A percentile compares a stretch with the other conserved stretches of the same genome.
Conservation (phyloP, 2,888 invertebrate genomes). For the Drosophila stalkeri region DNA sequence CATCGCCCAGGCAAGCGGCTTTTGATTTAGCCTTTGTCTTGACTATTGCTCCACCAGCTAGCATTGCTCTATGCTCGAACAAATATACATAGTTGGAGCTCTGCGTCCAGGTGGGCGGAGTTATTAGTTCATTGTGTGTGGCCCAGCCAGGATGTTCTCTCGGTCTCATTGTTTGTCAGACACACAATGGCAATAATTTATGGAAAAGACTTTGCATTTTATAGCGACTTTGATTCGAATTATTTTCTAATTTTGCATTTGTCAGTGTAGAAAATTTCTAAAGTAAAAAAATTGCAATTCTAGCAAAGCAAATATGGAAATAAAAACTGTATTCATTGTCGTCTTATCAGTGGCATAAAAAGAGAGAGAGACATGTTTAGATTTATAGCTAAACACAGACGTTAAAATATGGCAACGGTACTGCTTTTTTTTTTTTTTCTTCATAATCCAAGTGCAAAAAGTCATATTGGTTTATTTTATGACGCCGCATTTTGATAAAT, state of each 20-base stretch:
- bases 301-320: not conserved
- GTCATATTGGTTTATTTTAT: constrained; percentile 61
- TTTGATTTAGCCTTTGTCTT: constrained; percentile 20
- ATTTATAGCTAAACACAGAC: not conserved
- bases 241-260: not conserved
- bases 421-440: no score
- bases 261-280: no score
- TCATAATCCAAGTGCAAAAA: constrained; percentile 12
- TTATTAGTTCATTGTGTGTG: constrained; percentile 30
- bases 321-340: not conserved
- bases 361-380: not conserved
- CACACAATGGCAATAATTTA: constrained; percentile 34
- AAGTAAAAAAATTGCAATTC: no score
- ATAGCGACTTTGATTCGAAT: not conserved
- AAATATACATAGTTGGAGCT: constrained; percentile 17
- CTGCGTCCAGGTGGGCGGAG: constrained; percentile 35
- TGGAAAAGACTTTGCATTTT: not conserved
- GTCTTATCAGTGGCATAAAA: not conserved
- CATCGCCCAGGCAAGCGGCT: constrained; percentile 38
- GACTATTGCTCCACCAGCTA: not conserved
- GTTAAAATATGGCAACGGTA: constrained; percentile 5
- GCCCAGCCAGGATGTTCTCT: constrained; percentile 15
- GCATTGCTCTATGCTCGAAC: constrained; percentile 1
- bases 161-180: constrained; percentile 41
- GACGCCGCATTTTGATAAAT: constrained; percentile 59